Base-by-base conservation (phyloP, 2,113 vertebrate species). In the Acanthochromis polyacanthus region DNA sequence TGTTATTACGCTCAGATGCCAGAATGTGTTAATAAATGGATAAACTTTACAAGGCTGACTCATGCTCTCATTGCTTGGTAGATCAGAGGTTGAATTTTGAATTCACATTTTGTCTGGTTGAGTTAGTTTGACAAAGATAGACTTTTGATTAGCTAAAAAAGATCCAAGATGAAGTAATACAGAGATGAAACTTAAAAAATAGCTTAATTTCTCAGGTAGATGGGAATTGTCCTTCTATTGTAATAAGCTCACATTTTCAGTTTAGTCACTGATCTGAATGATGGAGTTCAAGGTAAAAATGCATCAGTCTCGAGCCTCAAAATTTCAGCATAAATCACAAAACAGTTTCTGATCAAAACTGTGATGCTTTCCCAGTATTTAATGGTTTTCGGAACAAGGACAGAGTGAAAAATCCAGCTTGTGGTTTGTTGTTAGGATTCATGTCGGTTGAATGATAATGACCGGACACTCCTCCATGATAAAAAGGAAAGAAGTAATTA, bases 21-120 rank as follows among this genome's bases (percentile, higher is more conserved):
- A 43, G 19, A 68, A 45, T 53, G 1, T 30, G 3, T 61, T 80
- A 28, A 58, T 64, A 73, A 74, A 78, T 36, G 64, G n/a, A 58
- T 61, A 30, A 25, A 45, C 22, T 59, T 77, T 48, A 65, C 15
- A 55, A 55, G 45, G 36, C 20, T 82, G 57, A 64, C 10, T 52
- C 10, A 20, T 64, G 56, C 50, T 40, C 14, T 36, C 16, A n/a
- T 46, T 68, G 32, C 16, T 59, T 36, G 32, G 8, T 32, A 11
- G 50, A 56, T 25, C 38, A 7, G n/a, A 71, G 43, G 28, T 45
- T 4, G 1, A 22, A 56, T 23, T 75, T 71, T 53, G 1, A 40
- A 51, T 64, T 66, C 5, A 46, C 5, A 5, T 12, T 28, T 28
- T 57, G n/a, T 4, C 20, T 28, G 45, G 46, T 15, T 50, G n/a